Conservation (phyloP, 2,797 vertebrate genomes). For the Malurus leucopterus region DNA sequence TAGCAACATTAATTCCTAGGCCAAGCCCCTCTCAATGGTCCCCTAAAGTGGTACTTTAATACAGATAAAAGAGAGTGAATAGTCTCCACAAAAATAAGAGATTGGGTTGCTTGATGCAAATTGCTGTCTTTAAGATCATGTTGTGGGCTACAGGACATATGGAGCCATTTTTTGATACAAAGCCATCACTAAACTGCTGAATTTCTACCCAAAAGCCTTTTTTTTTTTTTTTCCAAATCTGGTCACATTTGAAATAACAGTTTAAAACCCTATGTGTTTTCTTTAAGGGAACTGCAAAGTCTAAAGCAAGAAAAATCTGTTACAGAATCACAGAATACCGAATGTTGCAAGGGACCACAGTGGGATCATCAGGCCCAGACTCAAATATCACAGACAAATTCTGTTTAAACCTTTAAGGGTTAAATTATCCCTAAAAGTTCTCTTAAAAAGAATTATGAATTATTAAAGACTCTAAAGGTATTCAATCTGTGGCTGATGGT, state of each 20-base stretch:
- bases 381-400: background rate
- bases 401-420: background rate
- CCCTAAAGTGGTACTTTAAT: background rate
- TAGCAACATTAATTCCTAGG: background rate
- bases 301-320: background rate
- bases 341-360: background rate
- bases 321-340: background rate
- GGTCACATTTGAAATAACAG: background rate
- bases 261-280: background rate
- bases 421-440: background rate
- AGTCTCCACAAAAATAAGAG: background rate
- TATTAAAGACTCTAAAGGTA: background rate
- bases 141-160: background rate
- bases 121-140: background rate
- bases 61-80: background rate
- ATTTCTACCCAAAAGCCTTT: background rate
- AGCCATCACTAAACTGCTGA: background rate
- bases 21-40: fast-evolving
- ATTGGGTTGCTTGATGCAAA: background rate
- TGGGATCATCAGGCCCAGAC: too few species aligned
- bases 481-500: background rate
- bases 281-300: background rate
- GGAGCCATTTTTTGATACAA: background rate
- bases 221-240: background rate
- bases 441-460: background rate